These are phyloP conservation scores for Syndactyla subalaris DNA, from an alignment of 2,797 vertebrate species.

Conservation along the genomic window DNA sequence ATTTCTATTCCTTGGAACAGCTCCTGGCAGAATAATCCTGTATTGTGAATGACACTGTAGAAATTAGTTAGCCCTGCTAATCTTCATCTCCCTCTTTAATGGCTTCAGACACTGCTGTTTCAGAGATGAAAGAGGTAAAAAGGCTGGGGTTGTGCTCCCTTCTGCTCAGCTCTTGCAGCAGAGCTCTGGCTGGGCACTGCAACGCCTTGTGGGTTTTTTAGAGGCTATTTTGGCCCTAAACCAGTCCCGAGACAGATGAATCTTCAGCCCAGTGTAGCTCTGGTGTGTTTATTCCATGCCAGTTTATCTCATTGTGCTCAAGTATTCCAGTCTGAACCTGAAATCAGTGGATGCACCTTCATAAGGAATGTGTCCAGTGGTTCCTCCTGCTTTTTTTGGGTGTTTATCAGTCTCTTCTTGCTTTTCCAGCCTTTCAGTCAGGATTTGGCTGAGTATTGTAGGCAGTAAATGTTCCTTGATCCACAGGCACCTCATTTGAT, in stretches of 20 bases:
- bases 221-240: not conserved
- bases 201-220: not conserved
- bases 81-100: not conserved
- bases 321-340: not conserved
- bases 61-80: not conserved
- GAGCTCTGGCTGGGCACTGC: not conserved
- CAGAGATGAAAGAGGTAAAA: not conserved
- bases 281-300: not conserved
- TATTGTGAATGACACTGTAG: not conserved
- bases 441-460: not conserved
- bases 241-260: too few species aligned
- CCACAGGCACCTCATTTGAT: not conserved
- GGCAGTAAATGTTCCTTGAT: not conserved
- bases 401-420: not conserved
- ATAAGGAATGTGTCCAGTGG: not conserved
- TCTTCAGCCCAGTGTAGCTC: not conserved
- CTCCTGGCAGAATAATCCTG: not conserved
- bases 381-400: not conserved
- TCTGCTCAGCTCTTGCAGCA: not conserved
- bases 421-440: not conserved
- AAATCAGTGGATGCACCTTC: not conserved
- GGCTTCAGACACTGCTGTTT: not conserved
- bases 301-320: fast-evolving
- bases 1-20: not conserved
- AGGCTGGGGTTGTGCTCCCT: not conserved